Base-by-base conservation (phyloP, 2,888 invertebrate species). In the Heliconius hortense region DNA sequence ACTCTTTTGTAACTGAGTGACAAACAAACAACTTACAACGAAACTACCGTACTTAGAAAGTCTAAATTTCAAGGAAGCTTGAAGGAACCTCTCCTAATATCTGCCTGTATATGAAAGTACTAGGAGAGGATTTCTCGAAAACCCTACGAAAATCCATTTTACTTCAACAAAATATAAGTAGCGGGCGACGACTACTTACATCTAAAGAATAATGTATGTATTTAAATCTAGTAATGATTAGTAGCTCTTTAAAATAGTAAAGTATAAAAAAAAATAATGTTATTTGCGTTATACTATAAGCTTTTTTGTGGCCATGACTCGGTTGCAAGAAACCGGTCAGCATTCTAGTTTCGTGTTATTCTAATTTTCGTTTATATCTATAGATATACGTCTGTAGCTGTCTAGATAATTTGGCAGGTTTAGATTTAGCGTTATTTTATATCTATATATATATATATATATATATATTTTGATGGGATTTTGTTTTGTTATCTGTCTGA, bases 261-360 rank as follows among this genome's bases (percentile, higher is more conserved):
- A 48, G 48, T 56, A 1, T 56, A 8, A n/a, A 24, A 66, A 39
- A 43, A 66, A 43, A 15, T 13, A 24, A 15, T 43, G 39, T 21
- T 56, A 18, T 69, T 60, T 68, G 26, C 68, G 35, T 68, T 72
- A 69, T 76, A 68, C 62, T 72, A 68, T 69, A 48, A 63, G 28
- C 39, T 60, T 77, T 67, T 60, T 75, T 56, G 69, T 75, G 70
- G 71, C 75, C 77, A 59, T 77, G 77, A 77, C 73, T 76, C 63
- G 39, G 39, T 64, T 72, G 66, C 59, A 28, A 48, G 13, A 69
- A 71, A 59, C 71, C 71, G 71, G 71, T 71, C 71, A 71, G 43
- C 71, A 71, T 43, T 71, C 71, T 71, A 60, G 71, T 71, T 71
- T 43, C 39, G 26, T 43, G 71, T 60, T 71, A 71, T 71, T 60